Percentiles rank a stretch among this genome's conserved stretches.
Conservation (phyloP, 2,888 invertebrate genomes). For the Athalia rosae region DNA sequence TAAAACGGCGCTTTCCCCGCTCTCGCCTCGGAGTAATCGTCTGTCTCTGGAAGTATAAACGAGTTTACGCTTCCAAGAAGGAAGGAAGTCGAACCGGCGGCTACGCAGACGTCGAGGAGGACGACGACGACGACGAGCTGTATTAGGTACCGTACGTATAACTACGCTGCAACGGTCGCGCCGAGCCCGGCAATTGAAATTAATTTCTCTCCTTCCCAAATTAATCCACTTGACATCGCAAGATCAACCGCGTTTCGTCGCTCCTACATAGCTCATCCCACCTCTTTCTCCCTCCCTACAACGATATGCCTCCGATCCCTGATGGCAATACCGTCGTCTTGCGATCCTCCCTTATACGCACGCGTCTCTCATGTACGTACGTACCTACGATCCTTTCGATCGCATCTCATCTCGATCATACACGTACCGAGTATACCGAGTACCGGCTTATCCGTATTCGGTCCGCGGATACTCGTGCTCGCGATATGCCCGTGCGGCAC, state of each 20-base stretch:
- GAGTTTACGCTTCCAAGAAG: slow-evolving; percentile 13
- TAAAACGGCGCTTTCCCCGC: slow-evolving; percentile 26
- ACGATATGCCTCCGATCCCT: no score
- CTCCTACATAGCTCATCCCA: no score
- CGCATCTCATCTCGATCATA: no score
- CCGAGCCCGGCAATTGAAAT: background rate
- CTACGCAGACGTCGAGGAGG: background rate
- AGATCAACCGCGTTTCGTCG: no score
- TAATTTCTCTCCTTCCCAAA: background rate
- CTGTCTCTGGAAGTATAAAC: slow-evolving; percentile 23
- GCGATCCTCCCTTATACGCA: no score
- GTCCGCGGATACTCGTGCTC: background rate
- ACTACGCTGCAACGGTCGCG: background rate
- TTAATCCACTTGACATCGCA: slow-evolving; percentile 5
- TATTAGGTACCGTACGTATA: background rate
- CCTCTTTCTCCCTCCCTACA: no score
- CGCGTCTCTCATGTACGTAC: no score
- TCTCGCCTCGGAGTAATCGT: slow-evolving; percentile 17
- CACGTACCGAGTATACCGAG: background rate
- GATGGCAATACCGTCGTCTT: no score
- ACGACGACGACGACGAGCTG: background rate
- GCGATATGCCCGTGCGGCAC: background rate
- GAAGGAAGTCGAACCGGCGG: background rate
- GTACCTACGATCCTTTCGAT: no score
- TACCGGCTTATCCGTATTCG: background rate